Percentiles rank a stretch among this genome's conserved stretches.
Evolutionary conservation across 2,888 invertebrate genomes (phyloP).

Genomic region (Electrophaes corylata): DNA sequence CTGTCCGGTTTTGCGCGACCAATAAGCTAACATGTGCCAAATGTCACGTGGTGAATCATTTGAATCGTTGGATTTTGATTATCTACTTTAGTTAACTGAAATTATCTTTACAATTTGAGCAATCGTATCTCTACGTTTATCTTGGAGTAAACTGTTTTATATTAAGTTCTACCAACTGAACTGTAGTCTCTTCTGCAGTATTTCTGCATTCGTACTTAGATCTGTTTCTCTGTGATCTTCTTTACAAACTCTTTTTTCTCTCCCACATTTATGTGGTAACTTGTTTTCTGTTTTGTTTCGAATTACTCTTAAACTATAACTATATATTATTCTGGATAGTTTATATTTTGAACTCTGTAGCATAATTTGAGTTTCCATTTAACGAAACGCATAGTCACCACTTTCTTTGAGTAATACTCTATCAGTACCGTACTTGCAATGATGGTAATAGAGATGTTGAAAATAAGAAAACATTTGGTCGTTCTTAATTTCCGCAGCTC

Average conservation of each 20-base stretch:
- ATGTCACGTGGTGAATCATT: slow-evolving; percentile 43
- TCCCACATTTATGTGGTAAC: no score
- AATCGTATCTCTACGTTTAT: not conserved
- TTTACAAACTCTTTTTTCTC: no score
- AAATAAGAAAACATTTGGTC: slow-evolving; percentile 9
- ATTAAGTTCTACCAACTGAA: not conserved
- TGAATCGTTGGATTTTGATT: slow-evolving; percentile 37
- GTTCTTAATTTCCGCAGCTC: slow-evolving; percentile 17
- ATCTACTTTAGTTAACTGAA: slow-evolving; percentile 7
- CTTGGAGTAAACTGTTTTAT: not conserved
- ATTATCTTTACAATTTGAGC: not conserved
- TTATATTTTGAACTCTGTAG: not conserved
- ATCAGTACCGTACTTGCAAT: not conserved
- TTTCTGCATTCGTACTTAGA: no score
- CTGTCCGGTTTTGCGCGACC: slow-evolving; percentile 44
- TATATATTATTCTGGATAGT: not conserved
- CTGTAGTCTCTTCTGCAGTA: no score
- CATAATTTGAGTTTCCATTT: not conserved
- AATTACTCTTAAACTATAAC: not conserved
- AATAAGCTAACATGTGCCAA: slow-evolving; percentile 40
- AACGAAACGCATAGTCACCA: not conserved
- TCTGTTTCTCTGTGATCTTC: no score
- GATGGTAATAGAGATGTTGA: not conserved
- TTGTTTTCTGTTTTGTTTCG: no score
- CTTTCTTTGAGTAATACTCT: not conserved